Base-by-base conservation (phyloP, 2,797 vertebrate species). In the Thripadectes ignobilis region DNA sequence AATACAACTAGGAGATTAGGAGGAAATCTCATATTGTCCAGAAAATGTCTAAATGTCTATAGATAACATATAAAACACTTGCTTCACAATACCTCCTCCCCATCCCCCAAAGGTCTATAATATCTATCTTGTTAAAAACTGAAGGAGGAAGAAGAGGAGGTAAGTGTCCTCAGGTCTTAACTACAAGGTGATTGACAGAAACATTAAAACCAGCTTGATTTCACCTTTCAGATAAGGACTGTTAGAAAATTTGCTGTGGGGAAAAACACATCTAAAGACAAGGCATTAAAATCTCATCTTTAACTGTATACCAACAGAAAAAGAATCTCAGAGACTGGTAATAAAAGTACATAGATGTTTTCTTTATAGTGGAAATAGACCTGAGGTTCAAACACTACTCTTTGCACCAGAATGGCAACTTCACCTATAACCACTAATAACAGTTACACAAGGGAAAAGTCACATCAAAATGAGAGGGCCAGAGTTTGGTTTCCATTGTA, bases 281-380 rank as follows among this genome's bases (percentile, higher is more conserved):
- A 89, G 12, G 19, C 29, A 69, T 49, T 68, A 32, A 77, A 77
- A 65, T 32, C 24, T 71, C 34, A 26, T 57, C 15, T 88, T 88
- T 23, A 86, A 15, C 34, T 38, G 10, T 15, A 36, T 19, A 27
- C 9, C 29, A 46, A 65, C 57, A 85, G 34, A 55, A 63, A 38
- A 52, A 43, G 7, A 66, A 49, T 29, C 41, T 85, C 38, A 57
- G 48, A 32, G 82, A 89, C 17, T 6, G 4, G 7, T 27, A 92
- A 67, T 58, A 51, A 57, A 80, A 81, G 16, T 58, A 29, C 14
- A 83, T 4, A 68, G 19, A 46, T 78, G 2, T 77, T 95, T 92
- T 91, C 79, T 85, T 94, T 72, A 54, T 43, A 15, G n/a, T 36
- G 26, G n/a, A 26, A 87, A 74, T 89, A 74, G 57, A 61, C 23